phyloP scores from a whole-genome alignment of 2,113 vertebrate genomes.

The Chrysemys picta region DNA sequence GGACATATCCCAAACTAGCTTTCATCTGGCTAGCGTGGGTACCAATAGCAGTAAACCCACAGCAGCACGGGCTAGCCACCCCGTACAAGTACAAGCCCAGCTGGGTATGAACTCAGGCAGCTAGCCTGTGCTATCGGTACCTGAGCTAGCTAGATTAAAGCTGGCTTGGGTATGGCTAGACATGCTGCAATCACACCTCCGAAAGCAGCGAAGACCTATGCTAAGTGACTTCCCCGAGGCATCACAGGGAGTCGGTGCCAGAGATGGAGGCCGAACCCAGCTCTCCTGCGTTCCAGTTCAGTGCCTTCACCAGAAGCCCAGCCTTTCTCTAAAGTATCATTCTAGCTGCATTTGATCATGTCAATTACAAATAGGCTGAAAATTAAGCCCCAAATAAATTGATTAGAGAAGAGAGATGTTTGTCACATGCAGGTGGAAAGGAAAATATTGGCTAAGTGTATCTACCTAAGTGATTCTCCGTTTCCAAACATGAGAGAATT shows the following conservation, averaged over 20 bases:
- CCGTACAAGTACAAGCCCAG: too few species aligned
- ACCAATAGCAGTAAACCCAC: too few species aligned
- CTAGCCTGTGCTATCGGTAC: too few species aligned
- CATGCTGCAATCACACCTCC: too few species aligned
- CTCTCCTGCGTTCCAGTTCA: neutral
- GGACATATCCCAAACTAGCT: too few species aligned
- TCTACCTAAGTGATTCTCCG: constrained; percentile 21
- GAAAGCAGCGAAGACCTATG: too few species aligned
- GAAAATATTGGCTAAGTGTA: neutral
- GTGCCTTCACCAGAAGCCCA: neutral
- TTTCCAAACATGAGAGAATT: constrained; percentile 51
- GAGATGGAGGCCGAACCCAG: neutral
- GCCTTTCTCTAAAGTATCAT: neutral
- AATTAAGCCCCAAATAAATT: neutral
- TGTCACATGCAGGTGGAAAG: neutral
- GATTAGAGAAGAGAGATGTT: rapidly evolving
- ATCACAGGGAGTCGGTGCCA: neutral
- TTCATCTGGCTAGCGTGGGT: too few species aligned
- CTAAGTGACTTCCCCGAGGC: neutral
- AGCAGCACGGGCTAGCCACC: too few species aligned
- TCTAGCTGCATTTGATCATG: rapidly evolving
- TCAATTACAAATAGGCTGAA: neutral
- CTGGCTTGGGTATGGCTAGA: too few species aligned
- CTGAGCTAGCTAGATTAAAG: too few species aligned
- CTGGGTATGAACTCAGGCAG: too few species aligned